Evolutionary conservation across 2,888 invertebrate genomes (phyloP).

Genomic region (Drosophila vallismaia): DNA sequence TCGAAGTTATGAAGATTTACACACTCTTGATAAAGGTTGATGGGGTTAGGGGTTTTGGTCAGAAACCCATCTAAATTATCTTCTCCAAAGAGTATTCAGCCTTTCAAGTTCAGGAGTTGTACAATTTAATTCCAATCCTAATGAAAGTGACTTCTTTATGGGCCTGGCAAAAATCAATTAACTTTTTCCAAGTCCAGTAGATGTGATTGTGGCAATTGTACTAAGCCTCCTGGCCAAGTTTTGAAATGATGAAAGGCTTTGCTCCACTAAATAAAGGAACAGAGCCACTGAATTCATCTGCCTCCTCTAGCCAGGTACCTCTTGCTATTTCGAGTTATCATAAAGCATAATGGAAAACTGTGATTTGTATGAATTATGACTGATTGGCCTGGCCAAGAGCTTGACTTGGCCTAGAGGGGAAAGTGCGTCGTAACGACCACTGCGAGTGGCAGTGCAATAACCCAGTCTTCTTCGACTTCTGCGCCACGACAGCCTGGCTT

Average conservation of each 20-base stretch:
- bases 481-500: constrained; percentile 27
- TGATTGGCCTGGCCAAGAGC: constrained; percentile 26
- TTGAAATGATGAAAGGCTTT: constrained; percentile 12
- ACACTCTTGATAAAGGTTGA: background rate
- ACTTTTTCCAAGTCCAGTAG: background rate
- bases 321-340: constrained; percentile 5
- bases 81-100: background rate
- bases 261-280: background rate
- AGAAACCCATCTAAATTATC: background rate
- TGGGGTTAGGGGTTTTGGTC: background rate
- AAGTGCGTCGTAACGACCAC: constrained; percentile 37
- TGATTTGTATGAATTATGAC: constrained; percentile 23
- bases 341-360: constrained; percentile 28
- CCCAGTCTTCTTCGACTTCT: constrained; percentile 9
- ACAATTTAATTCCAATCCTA: constrained; percentile 17
- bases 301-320: background rate
- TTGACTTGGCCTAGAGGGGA: constrained; percentile 25
- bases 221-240: background rate
- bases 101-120: background rate
- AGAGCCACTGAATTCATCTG: background rate
- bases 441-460: constrained; percentile 34
- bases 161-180: constrained; percentile 47
- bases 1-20: no score
- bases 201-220: constrained; percentile 10
- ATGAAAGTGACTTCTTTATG: constrained; percentile 43